phyloP scores from a whole-genome alignment of 2,797 vertebrate genomes.

The Poecile montanus region DNA sequence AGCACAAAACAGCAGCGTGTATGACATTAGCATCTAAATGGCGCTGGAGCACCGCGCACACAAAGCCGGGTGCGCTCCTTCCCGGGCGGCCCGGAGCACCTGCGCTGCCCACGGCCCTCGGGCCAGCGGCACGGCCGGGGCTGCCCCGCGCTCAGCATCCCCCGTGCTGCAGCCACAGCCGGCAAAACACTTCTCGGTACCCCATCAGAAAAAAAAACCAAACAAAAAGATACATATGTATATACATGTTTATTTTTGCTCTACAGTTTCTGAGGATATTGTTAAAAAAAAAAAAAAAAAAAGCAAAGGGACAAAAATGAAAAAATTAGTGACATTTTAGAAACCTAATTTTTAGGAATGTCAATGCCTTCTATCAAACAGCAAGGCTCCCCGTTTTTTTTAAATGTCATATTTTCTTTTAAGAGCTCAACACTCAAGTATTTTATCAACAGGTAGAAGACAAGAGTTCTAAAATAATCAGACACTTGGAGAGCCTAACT shows the following conservation, averaged over 20 bases:
- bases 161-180: background rate
- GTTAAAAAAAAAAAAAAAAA: background rate
- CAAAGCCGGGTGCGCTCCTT: background rate
- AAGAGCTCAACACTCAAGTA: background rate
- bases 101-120: background rate
- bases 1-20: conserved; percentile 33
- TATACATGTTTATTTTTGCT: background rate
- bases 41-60: background rate
- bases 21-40: conserved; percentile 58
- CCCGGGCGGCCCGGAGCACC: background rate
- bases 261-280: background rate
- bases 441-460: background rate
- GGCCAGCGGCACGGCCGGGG: background rate
- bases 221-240: too few relatives aligned
- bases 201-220: too few relatives aligned
- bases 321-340: background rate
- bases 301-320: background rate
- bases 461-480: background rate
- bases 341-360: background rate
- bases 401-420: background rate
- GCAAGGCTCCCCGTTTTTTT: accelerated
- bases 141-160: background rate
- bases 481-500: background rate
- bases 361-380: background rate
- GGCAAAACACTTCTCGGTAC: too few relatives aligned